A percentile compares a stretch with the other conserved stretches of the same genome.
Evolutionary conservation across 30 jellyfish, hydroid and myxozoan genomes (phyloP).

Genomic region (Turritopsis dohrnii): DNA sequence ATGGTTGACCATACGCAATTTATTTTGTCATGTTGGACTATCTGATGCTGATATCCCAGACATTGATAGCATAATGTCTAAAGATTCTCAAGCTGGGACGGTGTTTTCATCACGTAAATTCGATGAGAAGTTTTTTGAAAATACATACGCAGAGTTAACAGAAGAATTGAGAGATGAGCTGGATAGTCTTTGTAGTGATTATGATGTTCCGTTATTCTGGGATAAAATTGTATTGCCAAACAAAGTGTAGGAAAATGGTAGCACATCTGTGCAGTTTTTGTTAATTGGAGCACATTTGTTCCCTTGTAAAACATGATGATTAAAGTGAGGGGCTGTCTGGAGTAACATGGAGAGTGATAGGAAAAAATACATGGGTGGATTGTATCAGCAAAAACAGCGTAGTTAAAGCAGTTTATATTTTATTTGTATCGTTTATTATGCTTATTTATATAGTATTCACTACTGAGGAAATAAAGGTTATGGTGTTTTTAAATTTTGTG

Average conservation of each 20-base stretch:
- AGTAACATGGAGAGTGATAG: too few relatives aligned
- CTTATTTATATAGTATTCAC: too few relatives aligned
- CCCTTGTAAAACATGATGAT: too few relatives aligned
- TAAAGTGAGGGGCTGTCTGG: too few relatives aligned
- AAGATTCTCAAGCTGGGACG: conserved; percentile 33
- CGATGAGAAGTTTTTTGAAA: conserved; percentile 3
- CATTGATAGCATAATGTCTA: background rate
- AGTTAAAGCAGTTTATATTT: too few relatives aligned
- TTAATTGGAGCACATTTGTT: too few relatives aligned
- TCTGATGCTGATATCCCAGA: conserved; percentile 18
- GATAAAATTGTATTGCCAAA: conserved; percentile 3
- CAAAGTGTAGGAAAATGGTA: background rate
- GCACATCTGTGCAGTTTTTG: too few relatives aligned
- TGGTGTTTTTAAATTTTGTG: too few relatives aligned
- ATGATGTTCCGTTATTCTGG: conserved; percentile 39
- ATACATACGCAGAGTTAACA: background rate
- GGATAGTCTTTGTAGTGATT: conserved; percentile 7
- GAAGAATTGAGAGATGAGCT: conserved; percentile 24
- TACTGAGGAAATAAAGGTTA: too few relatives aligned
- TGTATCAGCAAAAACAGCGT: too few relatives aligned
- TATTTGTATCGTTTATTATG: too few relatives aligned
- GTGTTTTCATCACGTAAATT: conserved; percentile 9
- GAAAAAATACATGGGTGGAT: too few relatives aligned
- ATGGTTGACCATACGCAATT: background rate
- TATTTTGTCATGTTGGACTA: background rate